Conservation (phyloP, 2,888 invertebrate genomes). For the Platynereis dumerilii region DNA sequence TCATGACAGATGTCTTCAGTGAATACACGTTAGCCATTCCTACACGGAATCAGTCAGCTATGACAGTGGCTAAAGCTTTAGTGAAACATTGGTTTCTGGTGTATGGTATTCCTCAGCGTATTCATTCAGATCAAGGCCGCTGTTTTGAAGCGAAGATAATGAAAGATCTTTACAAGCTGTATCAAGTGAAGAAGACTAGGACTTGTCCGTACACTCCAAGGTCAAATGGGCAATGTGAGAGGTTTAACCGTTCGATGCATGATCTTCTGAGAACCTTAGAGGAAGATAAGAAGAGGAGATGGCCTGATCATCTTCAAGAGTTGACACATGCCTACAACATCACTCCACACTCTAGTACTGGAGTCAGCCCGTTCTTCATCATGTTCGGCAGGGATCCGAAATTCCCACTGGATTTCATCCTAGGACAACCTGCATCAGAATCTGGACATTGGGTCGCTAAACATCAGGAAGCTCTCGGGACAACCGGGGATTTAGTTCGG, state of each 20-base stretch:
- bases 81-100: background rate
- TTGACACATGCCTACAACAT: background rate
- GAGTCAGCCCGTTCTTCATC: background rate
- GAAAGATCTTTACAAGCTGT: background rate
- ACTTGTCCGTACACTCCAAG: background rate
- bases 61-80: background rate
- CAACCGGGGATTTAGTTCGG: no score
- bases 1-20: conserved; percentile 1
- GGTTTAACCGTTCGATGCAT: background rate
- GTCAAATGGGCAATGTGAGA: background rate
- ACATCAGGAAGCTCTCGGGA: no score
- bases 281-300: background rate
- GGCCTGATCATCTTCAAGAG: background rate
- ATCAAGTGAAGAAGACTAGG: background rate
- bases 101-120: background rate
- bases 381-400: background rate
- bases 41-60: background rate
- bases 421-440: background rate
- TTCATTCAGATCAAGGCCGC: background rate
- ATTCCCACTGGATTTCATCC: background rate
- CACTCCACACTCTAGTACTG: background rate
- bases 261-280: background rate
- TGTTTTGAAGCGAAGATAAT: conserved; percentile 1
- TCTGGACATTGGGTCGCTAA: no score
- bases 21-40: background rate